phyloP scores from a whole-genome alignment of 2,797 vertebrate species.

The Coregonus suidteri region DNA sequence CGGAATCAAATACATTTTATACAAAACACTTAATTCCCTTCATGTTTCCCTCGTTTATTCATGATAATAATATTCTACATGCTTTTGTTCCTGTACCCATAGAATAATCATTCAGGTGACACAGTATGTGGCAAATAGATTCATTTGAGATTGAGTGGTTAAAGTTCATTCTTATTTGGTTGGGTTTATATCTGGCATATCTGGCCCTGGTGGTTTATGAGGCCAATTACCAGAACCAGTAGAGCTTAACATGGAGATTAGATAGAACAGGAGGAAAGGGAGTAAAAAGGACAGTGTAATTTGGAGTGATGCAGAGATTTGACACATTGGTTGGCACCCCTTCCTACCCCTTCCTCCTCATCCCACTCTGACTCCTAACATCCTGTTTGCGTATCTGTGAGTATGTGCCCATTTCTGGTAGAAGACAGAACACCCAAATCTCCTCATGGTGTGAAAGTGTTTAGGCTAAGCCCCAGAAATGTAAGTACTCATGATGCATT shows the following conservation, averaged over 20 bases:
- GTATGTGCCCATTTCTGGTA: background rate
- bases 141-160: background rate
- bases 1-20: background rate
- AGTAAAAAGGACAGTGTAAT: background rate
- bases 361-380: background rate
- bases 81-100: background rate
- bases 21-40: background rate
- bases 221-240: slow-evolving; percentile 44
- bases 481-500: background rate
- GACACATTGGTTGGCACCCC: slow-evolving; percentile 13
- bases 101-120: background rate
- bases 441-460: background rate
- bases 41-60: background rate
- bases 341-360: background rate
- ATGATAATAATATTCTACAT: background rate
- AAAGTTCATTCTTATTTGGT: background rate
- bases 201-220: slow-evolving; percentile 18
- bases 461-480: background rate
- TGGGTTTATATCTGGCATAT: background rate
- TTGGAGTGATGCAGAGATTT: slow-evolving; percentile 30
- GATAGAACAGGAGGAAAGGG: background rate
- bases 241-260: slow-evolving; percentile 28
- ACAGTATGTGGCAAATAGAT: background rate
- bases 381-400: background rate
- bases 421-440: background rate